These are phyloP conservation scores for Amaurobius ferox DNA, from an alignment of 2,888 invertebrate species.

Conservation along the genomic window DNA sequence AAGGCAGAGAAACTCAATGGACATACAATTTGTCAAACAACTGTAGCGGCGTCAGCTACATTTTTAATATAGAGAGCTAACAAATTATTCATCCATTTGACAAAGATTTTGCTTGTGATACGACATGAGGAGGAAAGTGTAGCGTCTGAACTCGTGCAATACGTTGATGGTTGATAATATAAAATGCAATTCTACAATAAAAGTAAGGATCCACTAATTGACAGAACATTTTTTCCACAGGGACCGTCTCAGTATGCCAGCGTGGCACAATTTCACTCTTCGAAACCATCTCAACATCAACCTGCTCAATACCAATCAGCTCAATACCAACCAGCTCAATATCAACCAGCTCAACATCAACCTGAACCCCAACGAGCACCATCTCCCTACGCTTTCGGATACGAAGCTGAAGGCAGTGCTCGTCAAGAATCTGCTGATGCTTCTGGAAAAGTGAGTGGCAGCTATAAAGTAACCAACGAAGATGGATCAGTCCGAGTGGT, in stretches of 20 bases:
- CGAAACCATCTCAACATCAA: not conserved
- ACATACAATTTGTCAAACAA: no score
- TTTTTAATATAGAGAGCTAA: no score
- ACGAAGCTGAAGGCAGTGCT: conserved; percentile 51
- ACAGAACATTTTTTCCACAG: not conserved
- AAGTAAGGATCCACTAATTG: no score
- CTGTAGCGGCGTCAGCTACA: no score
- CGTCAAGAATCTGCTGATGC: conserved; percentile 56
- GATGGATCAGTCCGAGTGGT: conserved; percentile 54
- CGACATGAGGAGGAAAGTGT: no score
- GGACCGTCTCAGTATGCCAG: conserved; percentile 33
- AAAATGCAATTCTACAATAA: no score
- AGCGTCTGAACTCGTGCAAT: no score
- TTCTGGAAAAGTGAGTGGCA: conserved; percentile 65
- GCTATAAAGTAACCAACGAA: conserved; percentile 56
- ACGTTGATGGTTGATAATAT: no score
- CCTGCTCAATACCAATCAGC: no score
- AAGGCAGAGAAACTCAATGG: no score
- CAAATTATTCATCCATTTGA: no score
- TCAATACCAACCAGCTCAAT: not conserved
- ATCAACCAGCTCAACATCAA: not conserved
- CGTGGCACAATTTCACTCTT: conserved; percentile 29
- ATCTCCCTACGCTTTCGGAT: conserved; percentile 62
- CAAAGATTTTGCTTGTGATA: no score
- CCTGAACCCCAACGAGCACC: not conserved